Evolutionary conservation across 2,113 vertebrate species (phyloP).

Genomic region (Caranx ignobilis): DNA sequence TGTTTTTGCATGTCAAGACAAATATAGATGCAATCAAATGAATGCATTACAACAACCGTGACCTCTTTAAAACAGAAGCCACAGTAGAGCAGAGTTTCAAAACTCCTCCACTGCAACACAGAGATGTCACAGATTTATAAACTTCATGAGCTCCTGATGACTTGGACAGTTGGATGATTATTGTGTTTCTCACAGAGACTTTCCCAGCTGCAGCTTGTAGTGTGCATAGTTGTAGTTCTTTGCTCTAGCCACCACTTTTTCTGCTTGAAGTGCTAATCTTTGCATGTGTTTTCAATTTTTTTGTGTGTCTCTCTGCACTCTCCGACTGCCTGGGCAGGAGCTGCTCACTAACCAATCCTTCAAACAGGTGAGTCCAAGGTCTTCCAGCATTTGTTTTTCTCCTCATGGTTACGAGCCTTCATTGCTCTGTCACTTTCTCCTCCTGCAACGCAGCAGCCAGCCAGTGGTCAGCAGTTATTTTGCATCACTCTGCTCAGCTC

Average conservation of each 20-base stretch:
- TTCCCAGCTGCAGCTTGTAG: conserved; percentile 66
- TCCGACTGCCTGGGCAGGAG: conserved; percentile 90
- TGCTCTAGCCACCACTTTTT: conserved; percentile 62
- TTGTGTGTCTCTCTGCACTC: conserved; percentile 84
- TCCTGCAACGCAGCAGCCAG: conserved; percentile 41
- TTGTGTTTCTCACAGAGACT: conserved; percentile 29
- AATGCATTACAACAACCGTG: conserved; percentile 28
- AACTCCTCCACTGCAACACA: conserved; percentile 5
- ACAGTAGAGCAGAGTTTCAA: conserved; percentile 16
- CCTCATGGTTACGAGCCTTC: conserved; percentile 5
- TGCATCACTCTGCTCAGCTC: background rate
- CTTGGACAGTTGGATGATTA: conserved; percentile 21
- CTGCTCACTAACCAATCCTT: conserved; percentile 95
- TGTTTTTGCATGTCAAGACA: conserved; percentile 63
- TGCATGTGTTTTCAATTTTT: conserved; percentile 90
- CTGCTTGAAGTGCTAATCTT: conserved; percentile 81
- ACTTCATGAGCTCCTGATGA: conserved; percentile 60
- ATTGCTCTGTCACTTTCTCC: conserved; percentile 26
- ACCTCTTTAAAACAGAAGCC: conserved; percentile 30
- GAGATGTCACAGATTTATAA: conserved; percentile 11
- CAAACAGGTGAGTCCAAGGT: conserved; percentile 91
- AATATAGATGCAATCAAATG: conserved; percentile 64
- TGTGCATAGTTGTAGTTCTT: conserved; percentile 60
- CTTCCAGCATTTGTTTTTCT: conserved; percentile 21
- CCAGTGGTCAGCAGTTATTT: background rate